Evolutionary conservation across 2,888 invertebrate genomes (phyloP).

Genomic region (Leptinotarsa haldemani): DNA sequence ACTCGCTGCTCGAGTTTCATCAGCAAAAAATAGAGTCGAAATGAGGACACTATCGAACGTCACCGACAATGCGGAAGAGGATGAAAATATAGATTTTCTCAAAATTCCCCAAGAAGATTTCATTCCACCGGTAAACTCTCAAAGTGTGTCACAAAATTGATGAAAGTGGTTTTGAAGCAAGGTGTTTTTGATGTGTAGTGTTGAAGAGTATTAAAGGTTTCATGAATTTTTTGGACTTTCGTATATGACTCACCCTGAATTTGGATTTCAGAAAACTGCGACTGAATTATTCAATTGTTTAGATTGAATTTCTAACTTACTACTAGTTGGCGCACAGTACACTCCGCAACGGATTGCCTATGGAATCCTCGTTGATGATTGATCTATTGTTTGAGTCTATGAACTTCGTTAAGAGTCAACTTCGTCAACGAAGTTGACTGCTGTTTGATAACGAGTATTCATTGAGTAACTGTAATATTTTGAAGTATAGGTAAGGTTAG

Average conservation of each 20-base stretch:
- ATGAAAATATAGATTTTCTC: slow-evolving; percentile 32
- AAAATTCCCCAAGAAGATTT: slow-evolving; percentile 31
- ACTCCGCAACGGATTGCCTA: no score
- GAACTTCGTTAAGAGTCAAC: no score
- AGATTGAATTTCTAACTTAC: no score
- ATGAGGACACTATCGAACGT: slow-evolving; percentile 21
- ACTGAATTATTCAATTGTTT: no score
- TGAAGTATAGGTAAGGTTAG: no score
- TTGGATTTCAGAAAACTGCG: no score
- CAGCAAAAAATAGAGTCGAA: slow-evolving; percentile 57
- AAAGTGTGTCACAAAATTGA: background rate
- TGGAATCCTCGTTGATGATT: no score
- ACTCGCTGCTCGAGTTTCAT: slow-evolving; percentile 59
- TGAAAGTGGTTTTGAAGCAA: background rate
- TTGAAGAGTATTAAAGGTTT: background rate
- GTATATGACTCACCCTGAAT: background rate
- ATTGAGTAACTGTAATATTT: no score
- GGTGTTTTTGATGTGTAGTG: background rate
- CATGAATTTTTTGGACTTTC: background rate
- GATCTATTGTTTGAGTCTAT: no score
- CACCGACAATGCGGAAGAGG: slow-evolving; percentile 14
- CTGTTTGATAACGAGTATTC: no score
- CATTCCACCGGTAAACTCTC: background rate
- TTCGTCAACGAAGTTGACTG: no score
- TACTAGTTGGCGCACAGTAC: no score